These are phyloP conservation scores for Acleris emargana DNA, from an alignment of 2,888 invertebrate genomes.

Conservation along the genomic window DNA sequence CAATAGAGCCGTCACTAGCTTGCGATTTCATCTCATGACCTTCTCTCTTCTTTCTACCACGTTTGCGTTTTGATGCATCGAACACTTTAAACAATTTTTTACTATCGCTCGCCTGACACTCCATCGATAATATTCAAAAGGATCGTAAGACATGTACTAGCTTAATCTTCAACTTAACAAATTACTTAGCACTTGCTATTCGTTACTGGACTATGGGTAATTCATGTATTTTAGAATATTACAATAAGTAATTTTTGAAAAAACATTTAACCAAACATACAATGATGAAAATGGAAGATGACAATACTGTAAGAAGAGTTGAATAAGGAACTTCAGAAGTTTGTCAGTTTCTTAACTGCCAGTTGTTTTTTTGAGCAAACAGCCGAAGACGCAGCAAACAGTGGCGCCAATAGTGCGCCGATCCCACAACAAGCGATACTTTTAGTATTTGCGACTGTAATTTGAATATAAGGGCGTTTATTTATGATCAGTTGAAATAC, in stretches of 20 bases:
- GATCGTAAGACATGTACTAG: conserved; percentile 58
- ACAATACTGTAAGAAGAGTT: conserved; percentile 55
- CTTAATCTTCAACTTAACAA: conserved; percentile 39
- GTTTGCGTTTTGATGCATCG: conserved; percentile 67
- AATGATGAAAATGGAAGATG: conserved; percentile 53
- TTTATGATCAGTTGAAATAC: no score
- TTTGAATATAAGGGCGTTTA: no score
- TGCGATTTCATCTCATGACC: conserved; percentile 59
- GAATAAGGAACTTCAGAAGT: conserved; percentile 59
- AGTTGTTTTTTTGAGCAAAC: background rate
- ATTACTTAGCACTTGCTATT: conserved; percentile 7
- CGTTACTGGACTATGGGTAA: conserved; percentile 47
- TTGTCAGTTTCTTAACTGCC: conserved; percentile 26
- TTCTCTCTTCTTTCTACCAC: conserved; percentile 60
- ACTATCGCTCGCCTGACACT: conserved; percentile 72
- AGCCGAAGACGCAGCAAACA: no score
- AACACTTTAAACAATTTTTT: conserved; percentile 75
- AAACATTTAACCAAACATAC: conserved; percentile 61
- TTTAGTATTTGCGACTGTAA: no score
- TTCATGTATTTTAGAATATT: conserved; percentile 42
- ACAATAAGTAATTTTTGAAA: conserved; percentile 55
- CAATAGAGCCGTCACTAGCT: conserved; percentile 64
- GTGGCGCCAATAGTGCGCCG: no score
- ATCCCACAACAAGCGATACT: no score
- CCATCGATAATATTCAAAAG: conserved; percentile 64